These are phyloP conservation scores for Chrysolina americana DNA, from an alignment of 2,888 invertebrate genomes.

Conservation along the genomic window DNA sequence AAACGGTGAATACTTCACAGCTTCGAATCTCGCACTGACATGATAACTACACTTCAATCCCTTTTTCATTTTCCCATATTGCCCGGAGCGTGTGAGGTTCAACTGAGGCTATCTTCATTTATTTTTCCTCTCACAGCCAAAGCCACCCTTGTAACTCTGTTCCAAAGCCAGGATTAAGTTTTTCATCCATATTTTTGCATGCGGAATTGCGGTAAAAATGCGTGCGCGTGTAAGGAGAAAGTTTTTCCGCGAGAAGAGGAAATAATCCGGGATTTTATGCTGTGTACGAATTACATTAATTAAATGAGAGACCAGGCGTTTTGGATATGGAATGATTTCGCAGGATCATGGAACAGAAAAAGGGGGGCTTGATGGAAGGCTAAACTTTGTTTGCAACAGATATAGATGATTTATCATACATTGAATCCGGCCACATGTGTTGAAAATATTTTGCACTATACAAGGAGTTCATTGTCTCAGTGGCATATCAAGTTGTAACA, in stretches of 20 bases:
- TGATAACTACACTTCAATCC: background rate
- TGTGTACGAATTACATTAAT: background rate
- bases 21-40: background rate
- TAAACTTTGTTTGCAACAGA: too few species aligned
- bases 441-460: too few species aligned
- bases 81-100: constrained; percentile 45
- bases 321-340: too few species aligned
- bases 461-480: too few species aligned
- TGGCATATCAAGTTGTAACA: too few species aligned
- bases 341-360: too few species aligned
- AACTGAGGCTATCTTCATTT: constrained; percentile 55
- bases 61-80: constrained; percentile 3
- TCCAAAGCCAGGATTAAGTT: constrained; percentile 24
- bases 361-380: too few species aligned
- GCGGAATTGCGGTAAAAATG: constrained; percentile 6
- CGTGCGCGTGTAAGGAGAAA: constrained; percentile 14
- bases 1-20: background rate
- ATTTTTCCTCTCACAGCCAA: constrained; percentile 30
- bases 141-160: constrained; percentile 28
- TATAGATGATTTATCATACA: too few species aligned
- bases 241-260: background rate
- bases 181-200: constrained; percentile 34
- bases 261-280: constrained; percentile 9
- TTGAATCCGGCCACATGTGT: too few species aligned
- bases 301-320: background rate